phyloP scores from a whole-genome alignment of 1,140 invertebrate genomes.

The Anastrepha obliqua region DNA sequence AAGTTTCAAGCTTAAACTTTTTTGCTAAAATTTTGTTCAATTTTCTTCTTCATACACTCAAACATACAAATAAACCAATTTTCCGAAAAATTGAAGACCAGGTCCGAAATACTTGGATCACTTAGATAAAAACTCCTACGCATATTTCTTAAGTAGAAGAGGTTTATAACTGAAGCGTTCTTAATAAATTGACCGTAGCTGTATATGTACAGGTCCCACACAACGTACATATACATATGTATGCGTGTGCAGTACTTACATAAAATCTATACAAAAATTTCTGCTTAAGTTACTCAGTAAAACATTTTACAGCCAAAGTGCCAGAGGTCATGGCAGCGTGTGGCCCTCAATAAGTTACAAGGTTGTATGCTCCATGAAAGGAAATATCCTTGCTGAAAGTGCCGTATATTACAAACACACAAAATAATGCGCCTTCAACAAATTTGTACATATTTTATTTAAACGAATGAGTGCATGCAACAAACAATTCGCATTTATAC shows the following conservation, averaged over 20 bases:
- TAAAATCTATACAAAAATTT: neutral
- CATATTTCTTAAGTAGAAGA: no score
- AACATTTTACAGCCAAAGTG: slow-evolving; percentile 19
- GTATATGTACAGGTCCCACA: no score
- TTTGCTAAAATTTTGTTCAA: no score
- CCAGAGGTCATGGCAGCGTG: slow-evolving; percentile 23
- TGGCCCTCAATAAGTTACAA: slow-evolving; percentile 20
- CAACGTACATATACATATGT: neutral
- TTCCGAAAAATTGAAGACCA: no score
- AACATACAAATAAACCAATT: no score
- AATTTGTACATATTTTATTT: slow-evolving; percentile 12
- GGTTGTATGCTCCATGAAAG: neutral
- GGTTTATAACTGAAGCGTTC: no score
- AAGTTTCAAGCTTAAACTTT: no score
- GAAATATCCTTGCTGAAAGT: slow-evolving; percentile 31
- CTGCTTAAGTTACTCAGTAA: slow-evolving; percentile 23
- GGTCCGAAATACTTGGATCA: no score
- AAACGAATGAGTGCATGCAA: slow-evolving; percentile 1
- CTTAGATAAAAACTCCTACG: no score
- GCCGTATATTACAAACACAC: neutral
- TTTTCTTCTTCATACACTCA: no score
- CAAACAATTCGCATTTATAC: neutral
- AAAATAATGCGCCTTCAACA: neutral
- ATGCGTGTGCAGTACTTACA: neutral
- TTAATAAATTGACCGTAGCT: no score